These are phyloP conservation scores for Neria commutata DNA, from an alignment of 2,888 invertebrate genomes.

Conservation along the genomic window DNA sequence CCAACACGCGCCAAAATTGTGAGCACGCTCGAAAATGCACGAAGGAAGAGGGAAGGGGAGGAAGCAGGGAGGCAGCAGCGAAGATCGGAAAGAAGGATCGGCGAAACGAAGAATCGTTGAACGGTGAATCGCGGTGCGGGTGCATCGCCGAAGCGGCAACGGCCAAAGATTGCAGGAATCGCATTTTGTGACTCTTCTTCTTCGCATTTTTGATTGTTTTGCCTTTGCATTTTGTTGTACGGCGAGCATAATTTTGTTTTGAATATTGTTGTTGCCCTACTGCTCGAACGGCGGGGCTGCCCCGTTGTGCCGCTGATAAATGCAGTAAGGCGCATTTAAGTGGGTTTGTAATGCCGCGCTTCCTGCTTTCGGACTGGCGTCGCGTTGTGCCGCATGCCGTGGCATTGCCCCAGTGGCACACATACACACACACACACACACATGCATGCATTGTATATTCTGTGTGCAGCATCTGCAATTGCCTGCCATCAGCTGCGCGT, in stretches of 20 bases:
- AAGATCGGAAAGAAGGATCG: no score
- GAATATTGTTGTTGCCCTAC: slow-evolving; percentile 8
- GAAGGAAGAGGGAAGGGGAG: neutral
- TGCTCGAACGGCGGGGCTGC: no score
- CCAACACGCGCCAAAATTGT: slow-evolving; percentile 11
- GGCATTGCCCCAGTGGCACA: slow-evolving; percentile 19
- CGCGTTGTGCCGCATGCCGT: neutral
- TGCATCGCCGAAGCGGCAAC: slow-evolving; percentile 10
- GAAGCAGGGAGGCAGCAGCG: no score
- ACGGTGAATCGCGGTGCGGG: no score
- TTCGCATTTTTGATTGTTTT: slow-evolving; percentile 9
- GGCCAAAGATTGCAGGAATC: neutral
- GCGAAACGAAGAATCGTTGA: no score
- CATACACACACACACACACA: neutral
- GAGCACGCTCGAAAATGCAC: neutral
- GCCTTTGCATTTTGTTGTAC: slow-evolving; percentile 3
- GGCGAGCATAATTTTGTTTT: no score
- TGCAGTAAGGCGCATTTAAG: neutral
- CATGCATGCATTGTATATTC: neutral
- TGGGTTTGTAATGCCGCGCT: neutral
- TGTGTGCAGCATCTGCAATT: neutral
- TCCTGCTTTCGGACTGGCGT: neutral
- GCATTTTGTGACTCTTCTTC: slow-evolving; percentile 11
- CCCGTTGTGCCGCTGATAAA: neutral
- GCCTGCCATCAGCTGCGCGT: neutral